Evolutionary conservation across 2,113 vertebrate genomes (phyloP).

Genomic region (Pygoscelis adeliae): DNA sequence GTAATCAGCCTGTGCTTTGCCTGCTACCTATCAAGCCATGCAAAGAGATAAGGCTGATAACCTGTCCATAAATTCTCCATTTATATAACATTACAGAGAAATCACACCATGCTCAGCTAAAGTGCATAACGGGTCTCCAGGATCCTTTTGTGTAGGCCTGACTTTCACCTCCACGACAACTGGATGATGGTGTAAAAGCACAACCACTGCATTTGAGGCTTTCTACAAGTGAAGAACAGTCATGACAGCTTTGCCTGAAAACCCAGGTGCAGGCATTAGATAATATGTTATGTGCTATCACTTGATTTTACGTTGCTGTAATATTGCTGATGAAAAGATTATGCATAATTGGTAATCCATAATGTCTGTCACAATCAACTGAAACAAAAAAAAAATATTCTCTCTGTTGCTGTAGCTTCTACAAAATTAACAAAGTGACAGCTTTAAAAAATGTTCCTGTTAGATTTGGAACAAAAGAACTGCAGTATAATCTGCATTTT

Average conservation of each 20-base stretch:
- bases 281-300: not conserved
- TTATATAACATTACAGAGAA: not conserved
- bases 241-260: not conserved
- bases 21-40: not conserved
- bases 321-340: conserved; percentile 1
- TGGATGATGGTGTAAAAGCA: not conserved
- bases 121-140: not conserved
- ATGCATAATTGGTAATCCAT: not conserved
- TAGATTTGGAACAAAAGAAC: not conserved
- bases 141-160: not conserved
- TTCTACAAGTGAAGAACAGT: not conserved
- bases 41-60: not conserved
- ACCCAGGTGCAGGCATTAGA: not conserved
- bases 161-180: not conserved
- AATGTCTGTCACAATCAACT: not conserved
- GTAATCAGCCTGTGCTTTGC: not conserved
- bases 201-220: not conserved
- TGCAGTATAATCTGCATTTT: not conserved
- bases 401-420: not conserved
- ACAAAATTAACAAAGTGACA: not conserved
- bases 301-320: not conserved
- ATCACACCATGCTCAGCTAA: not conserved
- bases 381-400: not conserved
- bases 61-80: not conserved
- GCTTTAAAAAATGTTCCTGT: not conserved